Evolutionary conservation across 2,113 vertebrate genomes (phyloP), one percentile per base, ranked within the genome.

Genomic region (Motacilla alba): DNA sequence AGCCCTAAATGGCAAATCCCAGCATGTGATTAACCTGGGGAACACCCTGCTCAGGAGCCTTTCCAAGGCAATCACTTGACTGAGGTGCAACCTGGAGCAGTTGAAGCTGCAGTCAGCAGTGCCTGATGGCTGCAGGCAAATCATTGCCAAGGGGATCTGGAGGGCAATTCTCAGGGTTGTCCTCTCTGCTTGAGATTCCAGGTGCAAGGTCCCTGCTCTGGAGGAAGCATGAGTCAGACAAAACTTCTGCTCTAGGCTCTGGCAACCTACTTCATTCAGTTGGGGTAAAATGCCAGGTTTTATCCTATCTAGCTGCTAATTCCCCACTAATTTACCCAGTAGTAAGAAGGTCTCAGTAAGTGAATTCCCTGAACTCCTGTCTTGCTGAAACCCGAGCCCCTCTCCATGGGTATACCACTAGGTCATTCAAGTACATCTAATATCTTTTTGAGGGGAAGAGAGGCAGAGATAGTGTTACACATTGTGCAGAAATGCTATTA

Each of bases 371-470:
- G 46, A 73, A 80, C 39, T 74, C 49, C 30, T 62, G n/a, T 83
- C 90, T 94, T 83, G 55, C 64, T 93, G 95, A 90, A 95, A 96
- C 55, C 39, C 3, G 41, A 97, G 72, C 41, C 52, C 11, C 68
- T 88, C 55, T 75, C 56, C 72, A 59, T 53, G 85, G 64, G 7
- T 80, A 68, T 78, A 67, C 30, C 58, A 63, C 72, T 74, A 86
- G 93, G 93, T 95, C 92, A 86, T 92, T 78, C 81, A 94, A 90
- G 85, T 93, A 92, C 72, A 96, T 86, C 63, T 73, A 83, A 11
- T 94, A 91, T 88, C 87, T 83, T 92, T 96, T 86, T 67, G 87
- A 95, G 76, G 47, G 78, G 72, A 83, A 83, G 47, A 27, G 82
- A 94, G 90, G 28, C 68, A 49, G 85, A 70, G 90, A 86, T 96